Evolutionary conservation across 2,113 vertebrate genomes (phyloP).

Genomic region (Vireo altiloquus): DNA sequence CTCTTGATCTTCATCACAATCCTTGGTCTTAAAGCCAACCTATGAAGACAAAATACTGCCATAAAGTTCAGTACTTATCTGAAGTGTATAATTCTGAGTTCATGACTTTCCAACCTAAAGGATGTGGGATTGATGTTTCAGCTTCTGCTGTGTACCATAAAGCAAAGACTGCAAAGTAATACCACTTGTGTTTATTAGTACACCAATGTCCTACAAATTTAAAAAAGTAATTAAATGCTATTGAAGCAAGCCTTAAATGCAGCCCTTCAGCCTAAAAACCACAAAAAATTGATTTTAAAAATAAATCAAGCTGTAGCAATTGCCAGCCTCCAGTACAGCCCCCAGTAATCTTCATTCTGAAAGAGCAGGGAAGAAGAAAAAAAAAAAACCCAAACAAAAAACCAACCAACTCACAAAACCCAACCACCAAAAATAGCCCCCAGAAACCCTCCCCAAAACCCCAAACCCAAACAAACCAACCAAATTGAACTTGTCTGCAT

Average conservation of each 20-base stretch:
- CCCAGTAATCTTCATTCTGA: conserved; percentile 27
- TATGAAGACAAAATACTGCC: conserved; percentile 54
- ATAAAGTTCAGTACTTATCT: conserved; percentile 68
- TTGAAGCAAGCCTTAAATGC: conserved; percentile 62
- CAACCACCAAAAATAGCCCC: background rate
- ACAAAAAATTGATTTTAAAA: conserved; percentile 55
- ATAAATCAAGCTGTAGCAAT: conserved; percentile 54
- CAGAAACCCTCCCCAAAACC: background rate
- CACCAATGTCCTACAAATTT: conserved; percentile 61
- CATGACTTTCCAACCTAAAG: conserved; percentile 73
- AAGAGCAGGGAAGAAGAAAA: background rate
- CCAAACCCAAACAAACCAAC: background rate
- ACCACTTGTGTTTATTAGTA: conserved; percentile 63
- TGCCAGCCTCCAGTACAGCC: conserved; percentile 25
- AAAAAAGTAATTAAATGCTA: conserved; percentile 58
- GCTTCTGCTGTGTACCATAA: conserved; percentile 75
- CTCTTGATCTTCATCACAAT: conserved; percentile 46
- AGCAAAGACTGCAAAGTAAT: conserved; percentile 58
- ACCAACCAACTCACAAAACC: background rate
- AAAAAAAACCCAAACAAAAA: background rate
- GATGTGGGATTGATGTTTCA: conserved; percentile 77
- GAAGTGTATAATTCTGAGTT: conserved; percentile 80
- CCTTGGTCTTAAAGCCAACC: conserved; percentile 47
- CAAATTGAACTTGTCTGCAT: background rate
- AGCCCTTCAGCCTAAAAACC: conserved; percentile 58